These are phyloP conservation scores for Labeo rohita DNA, from an alignment of 2,113 vertebrate genomes.

Conservation along the genomic window DNA sequence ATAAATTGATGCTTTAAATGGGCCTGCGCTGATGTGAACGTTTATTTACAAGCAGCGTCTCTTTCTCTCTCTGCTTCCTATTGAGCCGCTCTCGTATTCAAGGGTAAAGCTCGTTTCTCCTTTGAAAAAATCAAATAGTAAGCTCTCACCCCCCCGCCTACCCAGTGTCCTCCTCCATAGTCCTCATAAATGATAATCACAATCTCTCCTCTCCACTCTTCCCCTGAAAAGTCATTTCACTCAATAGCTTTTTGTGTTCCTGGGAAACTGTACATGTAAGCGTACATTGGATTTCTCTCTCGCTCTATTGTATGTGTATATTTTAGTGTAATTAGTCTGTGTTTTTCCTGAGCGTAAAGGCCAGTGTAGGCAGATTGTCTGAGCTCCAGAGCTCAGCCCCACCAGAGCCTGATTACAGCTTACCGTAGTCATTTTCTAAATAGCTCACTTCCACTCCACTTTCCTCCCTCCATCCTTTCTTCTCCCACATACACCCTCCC, in stretches of 20 bases:
- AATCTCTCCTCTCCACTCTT: conserved; percentile 63
- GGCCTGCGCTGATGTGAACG: conserved; percentile 59
- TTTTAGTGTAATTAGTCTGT: conserved; percentile 57
- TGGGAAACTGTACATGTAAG: conserved; percentile 71
- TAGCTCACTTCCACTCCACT: conserved; percentile 42
- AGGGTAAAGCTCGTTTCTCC: conserved; percentile 62
- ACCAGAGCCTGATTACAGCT: conserved; percentile 46
- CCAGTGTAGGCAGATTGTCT: conserved; percentile 43
- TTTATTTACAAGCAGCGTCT: conserved; percentile 62
- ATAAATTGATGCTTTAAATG: conserved; percentile 64
- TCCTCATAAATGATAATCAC: conserved; percentile 46
- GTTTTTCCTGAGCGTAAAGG: conserved; percentile 37
- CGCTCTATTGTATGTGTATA: conserved; percentile 56
- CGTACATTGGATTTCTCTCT: conserved; percentile 71
- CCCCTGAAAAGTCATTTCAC: conserved; percentile 71
- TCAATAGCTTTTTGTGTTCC: conserved; percentile 63
- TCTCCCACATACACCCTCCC: conserved; percentile 24
- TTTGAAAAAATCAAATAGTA: conserved; percentile 30
- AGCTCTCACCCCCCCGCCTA: conserved; percentile 63
- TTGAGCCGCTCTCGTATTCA: conserved; percentile 58
- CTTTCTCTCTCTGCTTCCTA: conserved; percentile 45
- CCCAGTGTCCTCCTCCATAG: conserved; percentile 44
- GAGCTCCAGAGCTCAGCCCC: conserved; percentile 25
- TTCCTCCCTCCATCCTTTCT: conserved; percentile 40
- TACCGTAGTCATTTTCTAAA: conserved; percentile 44